Conservation (phyloP, 2,888 invertebrate genomes). For the Drosophila yooni region DNA sequence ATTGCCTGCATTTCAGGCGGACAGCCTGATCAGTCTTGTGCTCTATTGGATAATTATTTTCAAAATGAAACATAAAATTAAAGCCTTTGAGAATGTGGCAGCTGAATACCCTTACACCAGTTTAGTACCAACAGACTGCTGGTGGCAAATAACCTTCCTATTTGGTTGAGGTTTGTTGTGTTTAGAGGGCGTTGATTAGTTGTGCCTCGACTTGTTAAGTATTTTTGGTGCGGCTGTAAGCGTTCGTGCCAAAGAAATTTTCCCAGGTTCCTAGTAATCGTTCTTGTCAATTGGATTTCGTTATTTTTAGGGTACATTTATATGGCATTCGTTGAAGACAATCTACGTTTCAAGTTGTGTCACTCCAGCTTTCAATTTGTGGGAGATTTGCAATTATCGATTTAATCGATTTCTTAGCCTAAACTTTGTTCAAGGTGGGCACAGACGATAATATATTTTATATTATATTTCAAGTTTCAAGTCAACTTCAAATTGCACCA, state of each 20-base stretch:
- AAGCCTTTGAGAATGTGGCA: background rate
- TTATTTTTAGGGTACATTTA: background rate
- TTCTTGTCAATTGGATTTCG: background rate
- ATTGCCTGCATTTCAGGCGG: constrained; percentile 4
- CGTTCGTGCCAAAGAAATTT: no score
- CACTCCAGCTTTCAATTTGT: no score
- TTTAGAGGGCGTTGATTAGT: background rate
- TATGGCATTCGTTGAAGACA: background rate
- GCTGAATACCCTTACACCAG: background rate
- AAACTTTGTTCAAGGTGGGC: no score
- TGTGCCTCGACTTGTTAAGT: background rate
- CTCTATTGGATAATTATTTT: background rate
- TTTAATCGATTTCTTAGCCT: background rate
- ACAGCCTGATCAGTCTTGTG: background rate
- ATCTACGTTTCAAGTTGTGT: background rate
- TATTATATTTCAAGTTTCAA: background rate
- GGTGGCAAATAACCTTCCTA: background rate
- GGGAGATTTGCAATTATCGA: background rate
- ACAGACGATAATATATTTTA: no score
- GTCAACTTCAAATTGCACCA: background rate
- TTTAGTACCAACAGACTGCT: background rate
- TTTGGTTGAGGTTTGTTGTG: background rate
- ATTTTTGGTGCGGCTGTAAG: background rate
- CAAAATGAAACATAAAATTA: background rate
- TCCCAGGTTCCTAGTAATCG: no score